These are phyloP conservation scores for Eueides isabella DNA, from an alignment of 1,140 invertebrate genomes.

Conservation along the genomic window DNA sequence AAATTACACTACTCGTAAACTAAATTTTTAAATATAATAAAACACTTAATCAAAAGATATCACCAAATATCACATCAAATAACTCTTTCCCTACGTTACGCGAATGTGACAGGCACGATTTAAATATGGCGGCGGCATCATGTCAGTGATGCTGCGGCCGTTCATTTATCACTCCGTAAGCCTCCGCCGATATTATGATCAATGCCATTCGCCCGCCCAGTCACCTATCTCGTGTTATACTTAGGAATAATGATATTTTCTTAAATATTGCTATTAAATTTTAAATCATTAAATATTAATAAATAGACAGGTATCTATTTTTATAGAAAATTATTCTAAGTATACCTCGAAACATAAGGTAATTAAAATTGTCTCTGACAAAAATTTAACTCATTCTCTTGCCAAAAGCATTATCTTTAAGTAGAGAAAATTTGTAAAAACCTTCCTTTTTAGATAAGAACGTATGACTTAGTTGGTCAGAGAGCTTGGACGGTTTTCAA, in stretches of 20 bases:
- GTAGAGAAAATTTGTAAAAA: too few species aligned
- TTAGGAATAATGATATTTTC: constrained; percentile 21
- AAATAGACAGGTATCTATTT: too few species aligned
- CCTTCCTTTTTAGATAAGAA: too few species aligned
- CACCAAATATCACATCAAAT: constrained; percentile 20
- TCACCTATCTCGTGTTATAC: constrained; percentile 51
- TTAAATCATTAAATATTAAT: not conserved
- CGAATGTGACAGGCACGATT: constrained; percentile 76
- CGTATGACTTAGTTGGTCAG: too few species aligned
- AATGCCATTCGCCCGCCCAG: constrained; percentile 70
- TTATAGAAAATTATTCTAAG: too few species aligned
- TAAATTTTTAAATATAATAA: too few species aligned
- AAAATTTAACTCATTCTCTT: too few species aligned
- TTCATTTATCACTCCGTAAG: constrained; percentile 79
- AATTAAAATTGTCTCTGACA: too few species aligned
- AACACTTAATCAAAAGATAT: not conserved
- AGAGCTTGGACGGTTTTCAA: too few species aligned
- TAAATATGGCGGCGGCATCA: constrained; percentile 77
- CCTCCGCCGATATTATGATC: constrained; percentile 80
- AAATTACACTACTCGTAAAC: too few species aligned
- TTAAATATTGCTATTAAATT: constrained; percentile 17
- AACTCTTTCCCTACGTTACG: constrained; percentile 40
- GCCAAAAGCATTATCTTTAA: too few species aligned
- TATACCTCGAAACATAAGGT: too few species aligned
- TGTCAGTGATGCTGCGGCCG: constrained; percentile 67